A percentile compares a stretch with the other conserved stretches of the same genome.
phyloP scores from a whole-genome alignment of 1,140 invertebrate genomes.

The Mycetomoellerius zeteki region DNA sequence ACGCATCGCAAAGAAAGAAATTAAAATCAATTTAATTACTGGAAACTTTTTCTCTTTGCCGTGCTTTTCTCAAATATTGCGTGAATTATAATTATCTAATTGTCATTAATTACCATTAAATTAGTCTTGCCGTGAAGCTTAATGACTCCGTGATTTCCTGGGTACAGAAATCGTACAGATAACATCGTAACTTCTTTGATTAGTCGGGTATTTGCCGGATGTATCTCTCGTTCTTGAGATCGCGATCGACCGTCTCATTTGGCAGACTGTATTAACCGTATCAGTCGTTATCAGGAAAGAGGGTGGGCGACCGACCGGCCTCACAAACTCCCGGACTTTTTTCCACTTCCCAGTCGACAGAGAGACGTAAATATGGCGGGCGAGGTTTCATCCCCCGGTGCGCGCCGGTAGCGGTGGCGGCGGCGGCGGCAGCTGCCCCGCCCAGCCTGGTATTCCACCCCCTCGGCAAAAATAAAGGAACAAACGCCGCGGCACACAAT shows the following conservation, averaged over 20 bases:
- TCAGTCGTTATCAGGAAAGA: constrained; percentile 6
- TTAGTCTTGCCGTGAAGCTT: neutral
- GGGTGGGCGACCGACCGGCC: constrained; percentile 11
- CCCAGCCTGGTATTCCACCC: constrained; percentile 84
- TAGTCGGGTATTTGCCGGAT: neutral
- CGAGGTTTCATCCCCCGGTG: constrained; percentile 84
- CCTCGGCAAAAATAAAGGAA: constrained; percentile 85
- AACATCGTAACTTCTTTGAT: neutral
- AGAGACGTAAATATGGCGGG: constrained; percentile 84
- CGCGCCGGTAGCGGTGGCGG: constrained; percentile 73
- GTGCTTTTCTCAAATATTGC: neutral
- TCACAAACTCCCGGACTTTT: constrained; percentile 72
- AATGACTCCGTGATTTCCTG: neutral
- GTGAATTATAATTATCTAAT: neutral
- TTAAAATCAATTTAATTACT: neutral
- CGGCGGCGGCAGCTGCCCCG: constrained; percentile 79
- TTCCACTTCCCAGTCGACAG: constrained; percentile 74
- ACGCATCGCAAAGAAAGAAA: neutral
- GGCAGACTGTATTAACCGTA: neutral
- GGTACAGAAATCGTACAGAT: neutral
- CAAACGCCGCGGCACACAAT: constrained; percentile 84
- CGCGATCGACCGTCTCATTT: neutral
- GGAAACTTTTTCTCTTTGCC: neutral
- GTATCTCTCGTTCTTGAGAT: constrained; percentile 24
- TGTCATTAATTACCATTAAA: neutral